Percentiles rank a stretch among this genome's conserved stretches.
Conservation (phyloP, 2,797 vertebrate genomes). For the Sebastes matsubarae region DNA sequence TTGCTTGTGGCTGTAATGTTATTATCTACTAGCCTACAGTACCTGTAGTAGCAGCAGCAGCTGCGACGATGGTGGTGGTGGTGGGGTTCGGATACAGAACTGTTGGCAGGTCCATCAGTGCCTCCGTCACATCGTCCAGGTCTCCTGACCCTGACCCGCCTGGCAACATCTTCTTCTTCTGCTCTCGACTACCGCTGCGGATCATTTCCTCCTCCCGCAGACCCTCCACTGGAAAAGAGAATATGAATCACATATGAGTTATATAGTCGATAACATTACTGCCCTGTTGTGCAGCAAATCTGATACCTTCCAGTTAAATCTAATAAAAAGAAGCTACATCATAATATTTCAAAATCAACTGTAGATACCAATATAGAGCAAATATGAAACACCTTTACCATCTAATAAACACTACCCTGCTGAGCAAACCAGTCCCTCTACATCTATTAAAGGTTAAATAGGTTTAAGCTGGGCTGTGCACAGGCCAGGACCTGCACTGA, state of each 20-base stretch:
- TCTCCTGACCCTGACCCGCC: conserved; percentile 80
- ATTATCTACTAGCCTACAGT: background rate
- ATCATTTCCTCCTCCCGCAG: conserved; percentile 81
- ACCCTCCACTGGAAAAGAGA: conserved; percentile 68
- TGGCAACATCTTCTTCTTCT: conserved; percentile 73
- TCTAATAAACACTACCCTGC: background rate
- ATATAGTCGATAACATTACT: background rate
- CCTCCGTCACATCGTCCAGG: conserved; percentile 74
- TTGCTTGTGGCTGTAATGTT: background rate
- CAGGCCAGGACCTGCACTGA: background rate
- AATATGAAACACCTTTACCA: background rate
- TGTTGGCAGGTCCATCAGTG: conserved; percentile 69
- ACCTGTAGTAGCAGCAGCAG: conserved; percentile 61
- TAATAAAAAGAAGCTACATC: background rate
- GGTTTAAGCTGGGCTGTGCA: background rate
- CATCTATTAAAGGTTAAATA: background rate
- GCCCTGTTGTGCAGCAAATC: background rate
- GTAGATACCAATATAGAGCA: background rate
- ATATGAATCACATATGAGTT: background rate
- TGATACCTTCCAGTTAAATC: background rate
- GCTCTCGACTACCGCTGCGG: conserved; percentile 78
- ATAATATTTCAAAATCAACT: background rate
- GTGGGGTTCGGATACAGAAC: conserved; percentile 67
- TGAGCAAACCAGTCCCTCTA: background rate
- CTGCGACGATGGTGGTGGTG: background rate